Percentiles rank a stretch among this genome's conserved stretches.
Conservation (phyloP, 2,113 vertebrate genomes). For the Synodontis membranacea region DNA sequence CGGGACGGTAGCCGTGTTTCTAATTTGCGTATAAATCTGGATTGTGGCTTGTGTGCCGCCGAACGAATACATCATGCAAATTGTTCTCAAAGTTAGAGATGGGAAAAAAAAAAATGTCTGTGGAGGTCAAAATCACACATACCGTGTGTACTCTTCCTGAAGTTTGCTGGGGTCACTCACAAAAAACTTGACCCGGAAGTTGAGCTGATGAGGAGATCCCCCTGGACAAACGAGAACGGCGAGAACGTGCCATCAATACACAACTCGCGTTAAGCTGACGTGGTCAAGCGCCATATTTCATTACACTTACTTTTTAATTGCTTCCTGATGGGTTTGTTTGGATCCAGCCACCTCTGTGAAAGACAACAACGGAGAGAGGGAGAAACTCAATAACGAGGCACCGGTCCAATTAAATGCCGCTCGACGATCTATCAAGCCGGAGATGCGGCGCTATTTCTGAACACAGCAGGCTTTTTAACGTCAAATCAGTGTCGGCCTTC, state of each 20-base stretch:
- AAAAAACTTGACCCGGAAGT: conserved; percentile 99
- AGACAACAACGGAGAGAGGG: conserved; percentile 51
- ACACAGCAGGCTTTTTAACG: neutral
- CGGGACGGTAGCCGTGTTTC: neutral
- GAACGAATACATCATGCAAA: neutral
- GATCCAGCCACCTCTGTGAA: conserved; percentile 96
- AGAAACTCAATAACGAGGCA: conserved; percentile 35
- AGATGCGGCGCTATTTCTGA: neutral
- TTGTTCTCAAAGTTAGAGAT: no score
- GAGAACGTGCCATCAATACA: neutral
- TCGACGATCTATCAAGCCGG: conserved; percentile 38
- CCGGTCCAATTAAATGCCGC: conserved; percentile 5
- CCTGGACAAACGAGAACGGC: conserved; percentile 70
- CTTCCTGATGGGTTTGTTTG: conserved; percentile 97
- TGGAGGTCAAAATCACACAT: conserved; percentile 48
- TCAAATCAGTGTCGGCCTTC: neutral
- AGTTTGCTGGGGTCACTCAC: conserved; percentile 93
- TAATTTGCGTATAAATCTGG: neutral
- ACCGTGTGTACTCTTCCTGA: conserved; percentile 99
- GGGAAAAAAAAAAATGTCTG: no score
- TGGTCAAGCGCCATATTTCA: conserved; percentile 58
- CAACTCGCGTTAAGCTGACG: conserved; percentile 20
- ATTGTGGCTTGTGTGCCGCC: neutral
- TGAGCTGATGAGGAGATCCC: conserved; percentile 93
- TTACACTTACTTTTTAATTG: conserved; percentile 95